Evolutionary conservation across 2,888 invertebrate genomes (phyloP).

Genomic region (Melieria picta): DNA sequence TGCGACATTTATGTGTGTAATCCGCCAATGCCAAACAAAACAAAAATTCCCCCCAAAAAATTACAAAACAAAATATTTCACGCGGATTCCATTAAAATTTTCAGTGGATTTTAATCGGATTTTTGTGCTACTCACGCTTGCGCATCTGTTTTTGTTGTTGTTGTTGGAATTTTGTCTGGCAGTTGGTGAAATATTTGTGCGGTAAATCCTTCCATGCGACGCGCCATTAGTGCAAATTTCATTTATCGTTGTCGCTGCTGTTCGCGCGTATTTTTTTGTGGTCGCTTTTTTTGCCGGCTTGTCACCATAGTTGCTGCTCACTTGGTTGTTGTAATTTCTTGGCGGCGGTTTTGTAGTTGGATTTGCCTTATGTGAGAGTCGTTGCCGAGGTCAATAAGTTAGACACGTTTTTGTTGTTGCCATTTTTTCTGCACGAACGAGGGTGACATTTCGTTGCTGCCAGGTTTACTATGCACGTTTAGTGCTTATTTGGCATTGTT

Average conservation of each 20-base stretch:
- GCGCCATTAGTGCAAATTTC: not conserved
- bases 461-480: too few relatives aligned
- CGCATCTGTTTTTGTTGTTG: not conserved
- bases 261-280: not conserved
- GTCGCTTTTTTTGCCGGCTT: not conserved
- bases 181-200: slow-evolving; percentile 5
- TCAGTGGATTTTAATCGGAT: slow-evolving; percentile 21
- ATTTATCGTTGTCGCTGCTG: slow-evolving; percentile 4
- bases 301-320: too few relatives aligned
- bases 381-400: too few relatives aligned
- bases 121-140: not conserved
- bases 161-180: slow-evolving; percentile 5
- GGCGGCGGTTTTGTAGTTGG: too few relatives aligned
- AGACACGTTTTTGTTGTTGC: too few relatives aligned
- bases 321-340: too few relatives aligned
- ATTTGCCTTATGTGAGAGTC: too few relatives aligned
- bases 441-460: too few relatives aligned
- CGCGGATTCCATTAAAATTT: slow-evolving; percentile 38
- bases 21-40: slow-evolving; percentile 28
- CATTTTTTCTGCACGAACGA: too few relatives aligned
- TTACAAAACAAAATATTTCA: too few relatives aligned
- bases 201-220: not conserved
- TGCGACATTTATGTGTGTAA: slow-evolving; percentile 33
- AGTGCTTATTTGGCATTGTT: too few relatives aligned
- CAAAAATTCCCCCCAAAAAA: too few relatives aligned